phyloP scores from a whole-genome alignment of 1,140 invertebrate species.

The Rhynchophorus ferrugineus region DNA sequence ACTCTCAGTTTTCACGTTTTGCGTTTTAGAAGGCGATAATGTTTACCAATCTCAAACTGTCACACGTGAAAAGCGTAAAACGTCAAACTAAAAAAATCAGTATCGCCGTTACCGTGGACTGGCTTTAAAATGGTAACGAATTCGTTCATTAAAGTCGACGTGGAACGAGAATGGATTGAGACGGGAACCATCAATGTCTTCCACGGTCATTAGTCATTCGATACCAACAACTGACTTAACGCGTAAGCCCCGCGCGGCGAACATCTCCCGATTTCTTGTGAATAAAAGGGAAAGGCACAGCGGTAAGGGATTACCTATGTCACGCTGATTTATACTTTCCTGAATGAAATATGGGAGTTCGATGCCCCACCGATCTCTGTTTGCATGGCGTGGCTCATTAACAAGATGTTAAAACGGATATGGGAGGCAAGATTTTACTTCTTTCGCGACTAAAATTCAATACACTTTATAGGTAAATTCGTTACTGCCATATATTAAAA shows the following conservation, averaged over 20 bases:
- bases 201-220: slow-evolving; percentile 17
- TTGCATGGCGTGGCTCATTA: not conserved
- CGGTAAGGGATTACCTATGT: slow-evolving; percentile 23
- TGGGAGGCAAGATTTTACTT: no score
- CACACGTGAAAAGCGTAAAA: no score
- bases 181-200: slow-evolving; percentile 18
- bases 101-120: no score
- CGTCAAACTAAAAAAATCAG: no score
- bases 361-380: not conserved
- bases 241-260: slow-evolving; percentile 12
- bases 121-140: not conserved
- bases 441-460: no score
- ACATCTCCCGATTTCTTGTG: slow-evolving; percentile 20
- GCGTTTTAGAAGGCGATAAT: no score
- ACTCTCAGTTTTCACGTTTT: no score
- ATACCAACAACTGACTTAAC: slow-evolving; percentile 18
- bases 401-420: not conserved
- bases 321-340: slow-evolving; percentile 24
- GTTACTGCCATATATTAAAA: no score
- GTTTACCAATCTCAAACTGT: no score
- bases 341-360: slow-evolving; percentile 18
- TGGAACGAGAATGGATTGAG: slow-evolving; percentile 10
- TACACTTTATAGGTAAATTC: no score
- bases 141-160: not conserved
- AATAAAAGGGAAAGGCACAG: slow-evolving; percentile 22